Base-by-base conservation (phyloP, 2,888 invertebrate species). In the Andrena bicolor region DNA sequence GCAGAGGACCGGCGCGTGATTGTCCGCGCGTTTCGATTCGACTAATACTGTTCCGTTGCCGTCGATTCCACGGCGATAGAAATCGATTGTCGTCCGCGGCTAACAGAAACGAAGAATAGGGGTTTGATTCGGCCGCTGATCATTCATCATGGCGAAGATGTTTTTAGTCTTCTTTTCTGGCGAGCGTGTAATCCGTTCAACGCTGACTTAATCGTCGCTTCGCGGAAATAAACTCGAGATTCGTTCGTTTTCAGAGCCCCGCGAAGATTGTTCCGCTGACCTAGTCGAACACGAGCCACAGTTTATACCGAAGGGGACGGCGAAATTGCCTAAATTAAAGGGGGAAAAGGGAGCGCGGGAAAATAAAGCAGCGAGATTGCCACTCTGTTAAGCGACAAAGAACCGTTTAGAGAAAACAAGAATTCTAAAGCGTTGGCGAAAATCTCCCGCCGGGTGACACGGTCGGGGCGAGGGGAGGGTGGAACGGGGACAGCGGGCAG, bases 351-450 rank as follows among this genome's bases (percentile, higher is more conserved):
- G 13, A 7, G 10, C 13, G 23, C 41, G 23, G 20, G 48, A 23
- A 65, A 30, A 28, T 30, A 58, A 53, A 65, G 35, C 13, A 7
- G 32, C 41, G n/a, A 48, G 58, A 75, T 76, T n/a, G 48, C 53
- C 26, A 48, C 26, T 58, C 20, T 51, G 32, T 41, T 23, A 32
- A 49, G n/a, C 28, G 58, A 10, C 65, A 16, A 28, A 49, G 58
- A 51, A 23, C 32, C 49, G 35, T 76, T 77, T 61, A 53, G 13
- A 35, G 20, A 56, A 32, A 65, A 23, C 6, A 41, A 77, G 64
- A 56, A 53, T 48, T 16, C 32, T 10, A 61, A 65, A 79, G 56
- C 41, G 60, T 30, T 30, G 60, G 35, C 71, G 49, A 60, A 26
- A 56, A 68, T 72, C 30, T 35, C 53, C 48, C 26, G 32, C n/a